Conservation (phyloP, 1,140 invertebrate species). For the Gyrodactylus salaris region DNA sequence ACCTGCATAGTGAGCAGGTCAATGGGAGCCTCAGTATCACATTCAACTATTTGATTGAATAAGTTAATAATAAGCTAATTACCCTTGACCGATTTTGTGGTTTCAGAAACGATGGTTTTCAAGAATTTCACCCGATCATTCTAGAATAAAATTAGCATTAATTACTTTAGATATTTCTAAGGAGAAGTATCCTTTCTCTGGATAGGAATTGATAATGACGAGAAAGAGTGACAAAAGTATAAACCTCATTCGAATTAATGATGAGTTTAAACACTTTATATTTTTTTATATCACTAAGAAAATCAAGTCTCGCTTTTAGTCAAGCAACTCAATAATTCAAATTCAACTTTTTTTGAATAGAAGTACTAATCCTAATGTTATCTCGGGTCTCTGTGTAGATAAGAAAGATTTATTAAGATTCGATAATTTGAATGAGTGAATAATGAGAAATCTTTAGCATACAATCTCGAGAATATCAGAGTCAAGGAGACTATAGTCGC, state of each 20-base stretch:
- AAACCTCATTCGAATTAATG: not conserved
- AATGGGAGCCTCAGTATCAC: not conserved
- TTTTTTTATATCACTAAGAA: too few relatives aligned
- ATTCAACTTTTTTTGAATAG: not conserved
- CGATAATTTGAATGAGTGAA: too few relatives aligned
- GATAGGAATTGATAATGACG: not conserved
- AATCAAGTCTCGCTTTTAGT: too few relatives aligned
- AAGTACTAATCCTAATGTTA: not conserved
- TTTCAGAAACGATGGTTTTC: not conserved
- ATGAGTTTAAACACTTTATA: too few relatives aligned
- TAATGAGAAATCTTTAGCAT: not conserved
- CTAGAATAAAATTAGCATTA: not conserved
- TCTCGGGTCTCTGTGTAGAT: not conserved
- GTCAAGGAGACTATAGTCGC: not conserved
- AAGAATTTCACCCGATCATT: not conserved
- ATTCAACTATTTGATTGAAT: not conserved
- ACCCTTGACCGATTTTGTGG: not conserved
- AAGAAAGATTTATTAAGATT: too few relatives aligned
- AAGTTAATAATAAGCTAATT: too few relatives aligned
- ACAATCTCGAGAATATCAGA: not conserved
- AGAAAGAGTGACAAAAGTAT: not conserved
- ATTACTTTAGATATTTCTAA: not conserved
- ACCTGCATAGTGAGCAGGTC: not conserved
- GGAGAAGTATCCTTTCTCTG: not conserved
- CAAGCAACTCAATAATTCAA: too few relatives aligned